phyloP scores from a whole-genome alignment of 2,113 vertebrate species.

The Rhipidura dahli region DNA sequence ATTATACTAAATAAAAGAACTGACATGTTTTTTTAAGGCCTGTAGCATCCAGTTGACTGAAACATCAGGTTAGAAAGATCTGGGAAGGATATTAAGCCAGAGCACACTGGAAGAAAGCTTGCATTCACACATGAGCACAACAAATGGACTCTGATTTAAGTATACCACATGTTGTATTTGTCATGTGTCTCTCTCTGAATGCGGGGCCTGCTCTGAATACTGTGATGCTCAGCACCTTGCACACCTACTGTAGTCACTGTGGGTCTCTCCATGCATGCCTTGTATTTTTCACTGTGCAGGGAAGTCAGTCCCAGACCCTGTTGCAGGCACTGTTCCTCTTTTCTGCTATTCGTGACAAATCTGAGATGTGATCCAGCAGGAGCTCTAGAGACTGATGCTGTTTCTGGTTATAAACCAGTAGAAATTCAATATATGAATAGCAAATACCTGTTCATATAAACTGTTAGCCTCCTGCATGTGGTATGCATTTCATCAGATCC shows the following conservation, averaged over 20 bases:
- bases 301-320: not conserved
- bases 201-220: not conserved
- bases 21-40: not conserved
- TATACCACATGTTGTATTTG: not conserved
- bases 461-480: not conserved
- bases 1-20: constrained; percentile 16
- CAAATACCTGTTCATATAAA: not conserved
- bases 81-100: constrained; percentile 8
- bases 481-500: not conserved
- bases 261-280: not conserved
- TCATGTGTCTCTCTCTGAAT: not conserved
- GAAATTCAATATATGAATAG: not conserved
- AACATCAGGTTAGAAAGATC: constrained; percentile 36
- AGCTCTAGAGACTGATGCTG: not conserved
- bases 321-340: not conserved
- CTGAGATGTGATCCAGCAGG: not conserved
- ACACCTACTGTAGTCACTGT: not conserved
- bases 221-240: not conserved
- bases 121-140: not conserved
- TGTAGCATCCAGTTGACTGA: constrained; percentile 6
- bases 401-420: not conserved
- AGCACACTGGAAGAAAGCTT: not conserved
- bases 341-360: not conserved
- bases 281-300: not conserved
- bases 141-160: not conserved